Evolutionary conservation across 2,888 invertebrate species (phyloP).

Genomic region (Andrena haemorrhoa): DNA sequence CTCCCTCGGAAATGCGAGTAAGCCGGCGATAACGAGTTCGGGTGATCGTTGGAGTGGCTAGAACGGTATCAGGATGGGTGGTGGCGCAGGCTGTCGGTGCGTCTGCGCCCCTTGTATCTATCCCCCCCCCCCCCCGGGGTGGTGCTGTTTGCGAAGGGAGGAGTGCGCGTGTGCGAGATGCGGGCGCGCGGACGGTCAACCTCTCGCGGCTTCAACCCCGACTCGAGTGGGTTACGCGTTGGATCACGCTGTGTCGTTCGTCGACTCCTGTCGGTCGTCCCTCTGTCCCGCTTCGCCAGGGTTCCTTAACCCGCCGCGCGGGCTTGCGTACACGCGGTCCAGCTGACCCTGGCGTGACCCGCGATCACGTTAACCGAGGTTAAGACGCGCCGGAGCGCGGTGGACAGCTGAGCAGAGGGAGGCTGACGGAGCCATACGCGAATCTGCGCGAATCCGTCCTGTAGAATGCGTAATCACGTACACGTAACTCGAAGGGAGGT

Average conservation of each 20-base stretch:
- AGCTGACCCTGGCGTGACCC: constrained; percentile 67
- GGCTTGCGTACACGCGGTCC: constrained; percentile 48
- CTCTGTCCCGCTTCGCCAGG: constrained; percentile 10
- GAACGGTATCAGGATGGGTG: constrained; percentile 28
- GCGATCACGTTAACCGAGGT: constrained; percentile 66
- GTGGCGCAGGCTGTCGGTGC: constrained; percentile 14
- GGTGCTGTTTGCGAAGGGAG: constrained; percentile 42
- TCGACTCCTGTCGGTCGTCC: constrained; percentile 13
- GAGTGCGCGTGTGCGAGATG: constrained; percentile 20
- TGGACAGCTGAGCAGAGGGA: not conserved
- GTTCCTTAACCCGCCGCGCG: constrained; percentile 65
- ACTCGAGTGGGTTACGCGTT: constrained; percentile 3
- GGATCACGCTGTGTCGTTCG: constrained; percentile 9
- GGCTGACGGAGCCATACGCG: not conserved
- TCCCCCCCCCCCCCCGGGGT: not conserved
- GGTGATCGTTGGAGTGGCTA: constrained; percentile 9
- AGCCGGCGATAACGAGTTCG: constrained; percentile 25
- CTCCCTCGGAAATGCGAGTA: constrained; percentile 28
- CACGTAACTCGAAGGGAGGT: not conserved
- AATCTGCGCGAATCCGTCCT: not conserved
- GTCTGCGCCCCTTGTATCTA: constrained; percentile 29
- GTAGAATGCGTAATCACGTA: not conserved
- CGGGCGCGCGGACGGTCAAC: constrained; percentile 4
- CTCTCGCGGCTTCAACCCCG: constrained; percentile 17
- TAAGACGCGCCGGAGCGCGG: constrained; percentile 39